Conservation (phyloP, 2,888 invertebrate species). For the Nemapogon koenigi region DNA sequence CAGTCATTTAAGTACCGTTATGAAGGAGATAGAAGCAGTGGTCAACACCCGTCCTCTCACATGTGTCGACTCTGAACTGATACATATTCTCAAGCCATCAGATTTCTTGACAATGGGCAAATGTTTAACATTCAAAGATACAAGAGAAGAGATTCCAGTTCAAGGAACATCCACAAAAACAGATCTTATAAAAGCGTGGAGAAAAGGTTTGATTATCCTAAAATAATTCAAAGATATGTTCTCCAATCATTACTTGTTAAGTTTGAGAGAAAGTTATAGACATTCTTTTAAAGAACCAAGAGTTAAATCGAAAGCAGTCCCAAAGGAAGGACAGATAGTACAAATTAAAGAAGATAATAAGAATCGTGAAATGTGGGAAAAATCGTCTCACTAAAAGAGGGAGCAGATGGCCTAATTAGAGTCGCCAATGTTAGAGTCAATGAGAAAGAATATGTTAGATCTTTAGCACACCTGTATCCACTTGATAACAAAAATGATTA, state of each 20-base stretch:
- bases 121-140: neutral
- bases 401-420: constrained; percentile 2
- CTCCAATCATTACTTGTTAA: constrained; percentile 7
- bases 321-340: constrained; percentile 9
- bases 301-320: neutral
- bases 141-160: neutral
- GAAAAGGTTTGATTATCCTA: neutral
- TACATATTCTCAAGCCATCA: constrained; percentile 13
- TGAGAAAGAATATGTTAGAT: constrained; percentile 3
- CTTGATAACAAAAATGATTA: neutral
- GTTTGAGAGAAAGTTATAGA: constrained; percentile 10
- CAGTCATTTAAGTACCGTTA: constrained; percentile 11
- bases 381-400: neutral
- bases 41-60: constrained; percentile 16
- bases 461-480: constrained; percentile 6
- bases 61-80: constrained; percentile 10
- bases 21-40: constrained; percentile 15
- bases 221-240: constrained; percentile 5
- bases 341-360: constrained; percentile 11
- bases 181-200: neutral
- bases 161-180: neutral
- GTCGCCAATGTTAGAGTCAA: constrained; percentile 5
- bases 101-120: constrained; percentile 11
- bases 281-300: constrained; percentile 5
- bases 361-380: constrained; percentile 6